Conservation (phyloP, 2,888 invertebrate genomes). For the Calameuta filiformis region DNA sequence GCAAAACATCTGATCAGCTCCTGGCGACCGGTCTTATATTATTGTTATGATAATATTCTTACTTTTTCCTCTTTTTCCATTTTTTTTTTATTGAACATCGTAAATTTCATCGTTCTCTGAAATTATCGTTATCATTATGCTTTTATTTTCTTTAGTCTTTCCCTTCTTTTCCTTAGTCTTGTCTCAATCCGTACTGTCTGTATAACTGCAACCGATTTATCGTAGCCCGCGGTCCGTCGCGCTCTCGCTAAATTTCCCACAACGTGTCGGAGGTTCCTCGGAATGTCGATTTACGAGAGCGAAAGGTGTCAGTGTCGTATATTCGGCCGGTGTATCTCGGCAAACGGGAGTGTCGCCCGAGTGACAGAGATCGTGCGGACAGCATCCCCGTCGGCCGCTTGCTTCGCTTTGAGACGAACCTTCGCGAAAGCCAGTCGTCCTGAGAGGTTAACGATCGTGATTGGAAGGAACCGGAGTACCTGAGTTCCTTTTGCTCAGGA, state of each 20-base stretch:
- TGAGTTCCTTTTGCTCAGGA: not conserved
- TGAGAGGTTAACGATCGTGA: not conserved
- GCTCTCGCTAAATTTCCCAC: not conserved
- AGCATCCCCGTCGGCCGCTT: not conserved
- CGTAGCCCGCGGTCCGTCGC: not conserved
- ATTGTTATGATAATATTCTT: constrained; percentile 13
- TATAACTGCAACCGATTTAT: not conserved
- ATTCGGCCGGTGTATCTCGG: not conserved
- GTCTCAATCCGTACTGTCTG: not conserved
- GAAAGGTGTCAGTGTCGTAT: not conserved
- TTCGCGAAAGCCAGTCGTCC: not conserved
- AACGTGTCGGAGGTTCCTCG: not conserved
- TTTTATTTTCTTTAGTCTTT: constrained; percentile 6
- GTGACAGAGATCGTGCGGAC: not conserved
- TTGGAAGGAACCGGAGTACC: not conserved
- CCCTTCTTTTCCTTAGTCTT: constrained; percentile 42
- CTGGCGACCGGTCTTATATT: constrained; percentile 18
- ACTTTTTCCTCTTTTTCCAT: constrained; percentile 10
- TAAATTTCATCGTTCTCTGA: not conserved
- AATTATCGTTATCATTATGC: not conserved
- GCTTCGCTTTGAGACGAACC: not conserved
- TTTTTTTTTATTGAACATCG: constrained; percentile 4
- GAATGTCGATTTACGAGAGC: not conserved
- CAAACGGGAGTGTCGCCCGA: not conserved
- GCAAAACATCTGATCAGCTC: not conserved